Percentiles rank a stretch among this genome's conserved stretches.
These are phyloP conservation scores for Chaetoderma sp. DNA, from an alignment of 2,888 invertebrate genomes.

Conservation along the genomic window DNA sequence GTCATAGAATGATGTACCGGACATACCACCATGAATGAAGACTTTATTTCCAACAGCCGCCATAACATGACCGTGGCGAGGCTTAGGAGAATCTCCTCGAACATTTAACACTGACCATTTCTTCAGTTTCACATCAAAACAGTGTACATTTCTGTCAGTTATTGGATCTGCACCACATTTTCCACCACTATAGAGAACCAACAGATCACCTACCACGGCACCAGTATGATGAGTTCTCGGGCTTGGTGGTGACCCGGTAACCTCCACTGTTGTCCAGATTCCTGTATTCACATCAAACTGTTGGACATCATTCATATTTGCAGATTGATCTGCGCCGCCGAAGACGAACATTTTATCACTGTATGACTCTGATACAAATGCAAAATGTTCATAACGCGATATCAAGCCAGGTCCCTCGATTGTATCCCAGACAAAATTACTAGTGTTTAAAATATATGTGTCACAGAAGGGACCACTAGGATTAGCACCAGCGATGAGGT, in stretches of 20 bases:
- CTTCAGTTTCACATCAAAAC: slow-evolving; percentile 50
- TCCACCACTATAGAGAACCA: slow-evolving; percentile 67
- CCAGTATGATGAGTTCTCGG: slow-evolving; percentile 64
- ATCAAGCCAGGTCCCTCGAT: slow-evolving; percentile 56
- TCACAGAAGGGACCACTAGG: slow-evolving; percentile 67
- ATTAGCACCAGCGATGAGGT: slow-evolving; percentile 69
- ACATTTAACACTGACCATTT: slow-evolving; percentile 58
- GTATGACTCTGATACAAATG: slow-evolving; percentile 49
- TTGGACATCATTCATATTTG: slow-evolving; percentile 65
- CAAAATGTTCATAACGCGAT: slow-evolving; percentile 67
- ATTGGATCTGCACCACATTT: slow-evolving; percentile 64
- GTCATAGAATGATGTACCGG: slow-evolving; percentile 64
- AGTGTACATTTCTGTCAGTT: slow-evolving; percentile 62
- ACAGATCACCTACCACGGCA: slow-evolving; percentile 51
- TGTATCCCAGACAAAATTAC: slow-evolving; percentile 63
- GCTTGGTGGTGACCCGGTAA: slow-evolving; percentile 52
- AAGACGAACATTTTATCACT: slow-evolving; percentile 63
- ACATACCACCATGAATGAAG: slow-evolving; percentile 67
- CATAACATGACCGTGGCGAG: slow-evolving; percentile 67
- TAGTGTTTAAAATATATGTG: slow-evolving; percentile 61
- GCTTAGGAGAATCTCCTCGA: slow-evolving; percentile 63
- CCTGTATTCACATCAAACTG: slow-evolving; percentile 52
- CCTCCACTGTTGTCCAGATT: slow-evolving; percentile 51
- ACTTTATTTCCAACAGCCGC: slow-evolving; percentile 56
- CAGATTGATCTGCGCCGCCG: slow-evolving; percentile 66